phyloP scores from a whole-genome alignment of 2,797 vertebrate species.

The Bryconaethiops microstoma region DNA sequence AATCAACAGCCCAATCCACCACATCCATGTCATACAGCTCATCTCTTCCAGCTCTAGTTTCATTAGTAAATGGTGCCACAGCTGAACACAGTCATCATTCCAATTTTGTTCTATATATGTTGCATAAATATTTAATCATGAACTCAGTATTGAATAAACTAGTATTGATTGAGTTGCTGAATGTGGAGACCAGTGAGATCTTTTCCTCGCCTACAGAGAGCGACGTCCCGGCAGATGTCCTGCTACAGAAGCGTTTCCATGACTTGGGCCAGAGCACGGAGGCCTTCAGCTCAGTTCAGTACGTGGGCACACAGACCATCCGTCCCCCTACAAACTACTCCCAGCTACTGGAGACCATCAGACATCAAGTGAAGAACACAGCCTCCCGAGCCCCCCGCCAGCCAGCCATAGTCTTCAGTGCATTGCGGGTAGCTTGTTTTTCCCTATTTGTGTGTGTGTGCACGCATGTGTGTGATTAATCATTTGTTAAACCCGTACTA shows the following conservation, averaged over 20 bases:
- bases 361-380: constrained; percentile 78
- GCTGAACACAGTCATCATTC: no score
- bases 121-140: no score
- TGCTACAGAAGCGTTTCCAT: constrained; percentile 84
- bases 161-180: not conserved
- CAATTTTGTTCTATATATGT: no score
- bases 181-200: not conserved
- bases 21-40: no score
- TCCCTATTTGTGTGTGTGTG: not conserved
- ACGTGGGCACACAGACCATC: constrained; percentile 82
- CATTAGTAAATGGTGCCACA: no score
- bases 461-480: not conserved
- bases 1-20: no score
- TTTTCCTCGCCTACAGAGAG: constrained; percentile 64
- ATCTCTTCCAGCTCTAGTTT: no score
- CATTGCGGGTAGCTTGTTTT: constrained; percentile 73
- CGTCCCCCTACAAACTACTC: constrained; percentile 80
- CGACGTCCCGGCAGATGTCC: constrained; percentile 67
- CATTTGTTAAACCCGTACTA: not conserved
- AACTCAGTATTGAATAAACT: no score
- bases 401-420: constrained; percentile 79
- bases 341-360: constrained; percentile 70
- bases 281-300: constrained; percentile 84
- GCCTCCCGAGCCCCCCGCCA: constrained; percentile 81
- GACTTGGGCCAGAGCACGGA: constrained; percentile 77